phyloP scores from a whole-genome alignment of 2,113 vertebrate genomes.

The Cinclus cinclus region DNA sequence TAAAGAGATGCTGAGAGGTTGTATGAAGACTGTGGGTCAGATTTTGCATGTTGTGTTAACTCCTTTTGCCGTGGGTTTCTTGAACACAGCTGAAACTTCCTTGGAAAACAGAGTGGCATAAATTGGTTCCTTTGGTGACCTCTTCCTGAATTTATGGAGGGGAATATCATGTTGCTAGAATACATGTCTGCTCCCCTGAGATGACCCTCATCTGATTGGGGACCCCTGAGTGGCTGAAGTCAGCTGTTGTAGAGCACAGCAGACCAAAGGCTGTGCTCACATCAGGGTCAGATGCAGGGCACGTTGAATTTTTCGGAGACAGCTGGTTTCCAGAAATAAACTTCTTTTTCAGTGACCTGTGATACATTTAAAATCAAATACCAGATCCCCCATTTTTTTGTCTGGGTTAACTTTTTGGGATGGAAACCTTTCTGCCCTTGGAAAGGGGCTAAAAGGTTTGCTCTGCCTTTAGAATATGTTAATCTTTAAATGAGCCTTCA shows the following conservation, averaged over 20 bases:
- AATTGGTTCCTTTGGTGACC: neutral
- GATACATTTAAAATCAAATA: neutral
- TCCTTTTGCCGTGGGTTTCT: neutral
- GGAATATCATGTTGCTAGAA: neutral
- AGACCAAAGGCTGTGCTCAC: neutral
- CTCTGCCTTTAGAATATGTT: neutral
- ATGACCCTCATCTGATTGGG: neutral
- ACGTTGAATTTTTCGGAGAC: constrained; percentile 3
- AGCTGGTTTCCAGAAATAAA: constrained; percentile 43
- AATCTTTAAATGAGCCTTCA: neutral
- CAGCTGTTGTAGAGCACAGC: constrained; percentile 20
- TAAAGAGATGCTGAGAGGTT: neutral
- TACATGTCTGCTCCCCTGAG: neutral
- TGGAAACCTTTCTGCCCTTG: neutral
- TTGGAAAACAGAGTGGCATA: neutral
- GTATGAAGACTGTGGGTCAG: neutral
- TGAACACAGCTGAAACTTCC: neutral
- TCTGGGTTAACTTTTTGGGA: neutral
- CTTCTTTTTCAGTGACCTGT: neutral
- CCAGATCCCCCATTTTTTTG: neutral
- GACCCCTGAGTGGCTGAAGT: neutral
- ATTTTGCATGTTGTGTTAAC: neutral
- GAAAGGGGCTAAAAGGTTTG: neutral
- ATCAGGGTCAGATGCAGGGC: constrained; percentile 26
- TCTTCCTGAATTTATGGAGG: neutral